Evolutionary conservation across 1,140 invertebrate genomes (phyloP).

Genomic region (Chymomyza costata): DNA sequence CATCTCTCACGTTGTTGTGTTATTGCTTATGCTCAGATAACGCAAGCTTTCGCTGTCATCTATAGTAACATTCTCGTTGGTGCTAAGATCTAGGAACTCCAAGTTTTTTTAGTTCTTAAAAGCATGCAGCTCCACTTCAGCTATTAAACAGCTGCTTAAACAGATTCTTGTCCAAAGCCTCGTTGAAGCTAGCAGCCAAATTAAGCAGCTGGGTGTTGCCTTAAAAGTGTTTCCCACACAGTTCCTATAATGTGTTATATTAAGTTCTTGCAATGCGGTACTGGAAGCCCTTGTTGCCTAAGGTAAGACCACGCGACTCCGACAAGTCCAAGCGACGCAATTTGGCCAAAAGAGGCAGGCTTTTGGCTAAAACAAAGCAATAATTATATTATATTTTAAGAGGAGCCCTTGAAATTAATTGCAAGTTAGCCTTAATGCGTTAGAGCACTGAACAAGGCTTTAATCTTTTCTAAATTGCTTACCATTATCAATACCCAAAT

Average conservation of each 20-base stretch:
- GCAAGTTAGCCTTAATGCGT: too few relatives aligned
- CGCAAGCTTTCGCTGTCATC: constrained; percentile 35
- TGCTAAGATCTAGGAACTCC: constrained; percentile 40
- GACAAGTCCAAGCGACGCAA: constrained; percentile 38
- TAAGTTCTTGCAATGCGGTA: constrained; percentile 29
- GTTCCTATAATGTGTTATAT: constrained; percentile 39
- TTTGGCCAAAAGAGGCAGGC: constrained; percentile 13
- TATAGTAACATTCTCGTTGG: constrained; percentile 49
- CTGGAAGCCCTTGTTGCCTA: constrained; percentile 29
- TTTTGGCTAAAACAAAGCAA: too few relatives aligned
- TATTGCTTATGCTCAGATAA: constrained; percentile 50
- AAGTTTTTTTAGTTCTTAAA: constrained; percentile 33
- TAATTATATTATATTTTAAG: too few relatives aligned
- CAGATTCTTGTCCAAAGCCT: constrained; percentile 23
- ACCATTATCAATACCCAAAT: constrained; percentile 32
- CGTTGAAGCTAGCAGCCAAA: constrained; percentile 56
- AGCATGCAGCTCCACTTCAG: constrained; percentile 31
- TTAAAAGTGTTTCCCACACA: constrained; percentile 36
- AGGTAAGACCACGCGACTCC: constrained; percentile 29
- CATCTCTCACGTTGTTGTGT: constrained; percentile 58
- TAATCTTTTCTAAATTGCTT: too few relatives aligned
- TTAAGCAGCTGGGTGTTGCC: constrained; percentile 17
- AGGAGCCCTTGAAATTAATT: too few relatives aligned
- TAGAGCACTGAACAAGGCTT: too few relatives aligned
- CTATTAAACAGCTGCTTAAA: too few relatives aligned